Conservation (phyloP, 2,113 vertebrate genomes). For the Aphelocoma coerulescens region DNA sequence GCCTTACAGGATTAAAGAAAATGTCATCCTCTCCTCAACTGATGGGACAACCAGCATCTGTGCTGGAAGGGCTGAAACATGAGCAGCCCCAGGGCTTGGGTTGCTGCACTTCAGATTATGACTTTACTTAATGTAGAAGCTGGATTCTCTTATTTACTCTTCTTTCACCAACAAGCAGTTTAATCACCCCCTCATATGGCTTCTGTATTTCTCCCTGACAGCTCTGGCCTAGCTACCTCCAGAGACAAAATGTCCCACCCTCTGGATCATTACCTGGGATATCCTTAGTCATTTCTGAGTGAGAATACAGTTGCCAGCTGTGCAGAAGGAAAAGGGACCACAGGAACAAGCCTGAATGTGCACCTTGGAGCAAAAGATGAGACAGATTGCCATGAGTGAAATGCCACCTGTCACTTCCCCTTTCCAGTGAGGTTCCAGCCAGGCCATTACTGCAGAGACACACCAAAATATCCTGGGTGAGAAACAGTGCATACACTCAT, state of each 20-base stretch:
- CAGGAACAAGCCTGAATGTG: not conserved
- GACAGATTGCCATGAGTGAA: not conserved
- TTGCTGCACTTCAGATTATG: not conserved
- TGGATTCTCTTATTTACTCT: not conserved
- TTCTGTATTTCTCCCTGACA: not conserved
- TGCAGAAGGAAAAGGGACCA: not conserved
- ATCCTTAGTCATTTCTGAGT: not conserved
- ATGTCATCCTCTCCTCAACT: not conserved
- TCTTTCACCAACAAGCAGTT: not conserved
- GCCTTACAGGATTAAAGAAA: not conserved
- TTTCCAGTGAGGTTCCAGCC: not conserved
- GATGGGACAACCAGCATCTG: not conserved
- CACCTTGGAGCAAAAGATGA: not conserved
- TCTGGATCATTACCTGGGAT: not conserved
- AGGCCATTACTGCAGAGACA: not conserved
- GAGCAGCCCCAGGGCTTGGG: not conserved
- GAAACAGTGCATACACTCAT: not conserved
- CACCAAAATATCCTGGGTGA: not conserved
- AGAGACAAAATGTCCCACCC: not conserved
- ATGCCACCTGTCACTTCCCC: not conserved
- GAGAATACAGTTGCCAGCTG: not conserved
- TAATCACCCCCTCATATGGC: not conserved
- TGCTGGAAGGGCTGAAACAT: not conserved
- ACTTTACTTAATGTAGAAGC: not conserved
- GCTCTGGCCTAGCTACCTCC: not conserved